Evolutionary conservation across 2,888 invertebrate genomes (phyloP).

Genomic region (Cephus sareptanus): DNA sequence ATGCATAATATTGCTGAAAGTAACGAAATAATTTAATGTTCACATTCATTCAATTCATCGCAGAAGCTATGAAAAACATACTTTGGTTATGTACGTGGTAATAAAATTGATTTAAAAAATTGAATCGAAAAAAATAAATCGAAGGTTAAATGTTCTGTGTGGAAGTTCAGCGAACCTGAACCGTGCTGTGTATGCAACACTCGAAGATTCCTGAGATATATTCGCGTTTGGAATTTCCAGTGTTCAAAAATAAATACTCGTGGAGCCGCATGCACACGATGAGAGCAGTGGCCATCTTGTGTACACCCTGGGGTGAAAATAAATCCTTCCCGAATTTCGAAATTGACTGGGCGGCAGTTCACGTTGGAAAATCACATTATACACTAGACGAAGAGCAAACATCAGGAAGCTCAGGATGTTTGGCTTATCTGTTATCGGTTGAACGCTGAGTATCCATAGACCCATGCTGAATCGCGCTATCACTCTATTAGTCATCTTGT

Average conservation of each 20-base stretch:
- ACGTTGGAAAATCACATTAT: not conserved
- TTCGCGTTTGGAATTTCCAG: not conserved
- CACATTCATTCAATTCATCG: not conserved
- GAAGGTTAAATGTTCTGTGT: not conserved
- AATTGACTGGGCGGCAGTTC: not conserved
- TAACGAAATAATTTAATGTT: not conserved
- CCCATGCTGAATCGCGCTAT: not conserved
- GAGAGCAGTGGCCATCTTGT: not conserved
- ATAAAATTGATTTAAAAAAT: not conserved
- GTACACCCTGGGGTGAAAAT: not conserved
- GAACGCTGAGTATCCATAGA: not conserved
- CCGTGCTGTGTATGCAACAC: not conserved
- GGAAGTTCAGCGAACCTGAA: not conserved
- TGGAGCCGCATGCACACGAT: not conserved
- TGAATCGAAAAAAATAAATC: not conserved
- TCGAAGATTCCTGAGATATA: not conserved
- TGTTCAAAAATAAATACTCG: not conserved
- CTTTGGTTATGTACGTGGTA: not conserved
- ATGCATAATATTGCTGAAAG: not conserved
- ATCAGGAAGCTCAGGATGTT: constrained; percentile 1
- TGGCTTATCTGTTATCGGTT: not conserved
- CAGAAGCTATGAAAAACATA: not conserved
- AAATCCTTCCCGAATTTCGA: not conserved
- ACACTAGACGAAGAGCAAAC: not conserved
- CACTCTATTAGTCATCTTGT: not conserved